Conservation (phyloP, 1,140 invertebrate species). For the Drosophila lowei region DNA sequence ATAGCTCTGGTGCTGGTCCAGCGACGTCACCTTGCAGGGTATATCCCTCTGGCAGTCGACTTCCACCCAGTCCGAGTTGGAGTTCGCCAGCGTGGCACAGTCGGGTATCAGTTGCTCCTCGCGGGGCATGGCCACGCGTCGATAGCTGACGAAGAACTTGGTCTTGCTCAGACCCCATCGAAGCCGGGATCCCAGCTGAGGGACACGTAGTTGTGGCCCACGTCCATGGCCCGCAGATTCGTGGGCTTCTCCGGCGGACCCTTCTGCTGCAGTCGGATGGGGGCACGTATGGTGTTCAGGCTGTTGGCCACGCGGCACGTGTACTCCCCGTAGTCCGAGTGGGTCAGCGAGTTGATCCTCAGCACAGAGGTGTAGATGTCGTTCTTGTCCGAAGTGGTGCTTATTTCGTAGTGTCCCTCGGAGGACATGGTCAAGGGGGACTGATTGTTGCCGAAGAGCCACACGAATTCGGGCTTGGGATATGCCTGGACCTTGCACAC, state of each 20-base stretch:
- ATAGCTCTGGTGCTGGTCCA: constrained; percentile 93
- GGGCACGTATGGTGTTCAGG: constrained; percentile 89
- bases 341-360: constrained; percentile 89
- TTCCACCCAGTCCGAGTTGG: constrained; percentile 89
- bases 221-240: constrained; percentile 87
- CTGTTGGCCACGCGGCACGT: constrained; percentile 92
- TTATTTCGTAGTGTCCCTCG: constrained; percentile 94
- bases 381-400: constrained; percentile 90
- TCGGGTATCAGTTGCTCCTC: constrained; percentile 86
- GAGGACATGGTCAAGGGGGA: constrained; percentile 89
- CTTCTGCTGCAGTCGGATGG: constrained; percentile 91
- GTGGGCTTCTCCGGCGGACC: constrained; percentile 92
- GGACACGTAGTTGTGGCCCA: constrained; percentile 90
- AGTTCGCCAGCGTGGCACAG: constrained; percentile 86
- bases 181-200: constrained; percentile 94
- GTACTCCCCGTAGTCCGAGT: constrained; percentile 94
- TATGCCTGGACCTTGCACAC: constrained; percentile 95
- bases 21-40: constrained; percentile 92
- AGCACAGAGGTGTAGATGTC: constrained; percentile 93
- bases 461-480: constrained; percentile 95
- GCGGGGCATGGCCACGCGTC: constrained; percentile 85
- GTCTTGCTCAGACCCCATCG: constrained; percentile 93
- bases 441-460: constrained; percentile 90
- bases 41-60: constrained; percentile 92
- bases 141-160: constrained; percentile 92